A percentile compares a stretch with the other conserved stretches of the same genome.
Evolutionary conservation across 1,140 invertebrate genomes (phyloP).

Genomic region (Helicoverpa armigera): DNA sequence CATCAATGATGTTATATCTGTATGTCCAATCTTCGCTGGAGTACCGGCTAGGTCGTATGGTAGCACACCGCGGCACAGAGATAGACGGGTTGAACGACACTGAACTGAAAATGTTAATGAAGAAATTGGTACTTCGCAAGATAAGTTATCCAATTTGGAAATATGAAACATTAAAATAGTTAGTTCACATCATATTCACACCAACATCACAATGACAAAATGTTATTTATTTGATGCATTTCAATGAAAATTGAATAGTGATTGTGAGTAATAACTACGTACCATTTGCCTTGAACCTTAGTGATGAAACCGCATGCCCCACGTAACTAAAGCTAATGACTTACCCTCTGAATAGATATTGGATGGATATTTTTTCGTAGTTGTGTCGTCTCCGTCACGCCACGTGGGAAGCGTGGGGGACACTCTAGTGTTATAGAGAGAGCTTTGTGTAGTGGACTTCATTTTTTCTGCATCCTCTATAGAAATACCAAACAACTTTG

Average conservation of each 20-base stretch:
- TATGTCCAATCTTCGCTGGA: slow-evolving; percentile 68
- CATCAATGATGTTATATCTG: slow-evolving; percentile 80
- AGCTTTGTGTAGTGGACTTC: slow-evolving; percentile 84
- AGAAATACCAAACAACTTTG: slow-evolving; percentile 88
- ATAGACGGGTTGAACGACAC: slow-evolving; percentile 80
- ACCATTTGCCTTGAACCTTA: slow-evolving; percentile 46
- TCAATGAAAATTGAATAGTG: not conserved
- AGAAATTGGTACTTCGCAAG: not conserved
- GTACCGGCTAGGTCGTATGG: slow-evolving; percentile 88
- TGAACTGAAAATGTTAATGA: slow-evolving; percentile 68
- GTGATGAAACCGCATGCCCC: slow-evolving; percentile 62
- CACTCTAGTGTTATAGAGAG: slow-evolving; percentile 86
- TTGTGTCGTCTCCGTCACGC: slow-evolving; percentile 73
- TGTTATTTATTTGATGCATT: not conserved
- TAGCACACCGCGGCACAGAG: slow-evolving; percentile 87
- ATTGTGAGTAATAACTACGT: slow-evolving; percentile 22
- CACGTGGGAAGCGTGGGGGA: slow-evolving; percentile 87
- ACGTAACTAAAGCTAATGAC: slow-evolving; percentile 52
- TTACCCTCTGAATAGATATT: slow-evolving; percentile 78
- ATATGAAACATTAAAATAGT: not conserved
- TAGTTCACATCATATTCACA: slow-evolving; percentile 4
- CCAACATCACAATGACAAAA: not conserved
- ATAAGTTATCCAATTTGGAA: not conserved
- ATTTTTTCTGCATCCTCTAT: slow-evolving; percentile 87
- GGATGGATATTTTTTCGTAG: slow-evolving; percentile 81